phyloP scores from a whole-genome alignment of 2,113 vertebrate species.

The Pogona vitticeps region DNA sequence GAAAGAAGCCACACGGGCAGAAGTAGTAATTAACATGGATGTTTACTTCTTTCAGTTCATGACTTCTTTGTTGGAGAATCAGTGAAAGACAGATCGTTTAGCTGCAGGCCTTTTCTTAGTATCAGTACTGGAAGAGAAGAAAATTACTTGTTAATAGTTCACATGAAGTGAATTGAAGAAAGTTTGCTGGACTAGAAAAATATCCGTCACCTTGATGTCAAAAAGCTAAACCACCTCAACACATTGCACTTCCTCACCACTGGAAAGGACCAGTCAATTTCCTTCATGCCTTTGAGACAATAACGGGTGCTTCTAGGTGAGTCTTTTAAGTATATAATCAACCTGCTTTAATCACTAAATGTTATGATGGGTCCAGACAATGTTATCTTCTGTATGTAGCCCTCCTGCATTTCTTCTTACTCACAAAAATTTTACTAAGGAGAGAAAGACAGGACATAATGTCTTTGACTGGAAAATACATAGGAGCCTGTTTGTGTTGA shows the following conservation, averaged over 20 bases:
- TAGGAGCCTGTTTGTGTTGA: no score
- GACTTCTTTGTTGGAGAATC: constrained; percentile 61
- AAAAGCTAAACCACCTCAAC: neutral
- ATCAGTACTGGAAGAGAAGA: constrained; percentile 61
- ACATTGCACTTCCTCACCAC: neutral
- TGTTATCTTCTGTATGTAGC: neutral
- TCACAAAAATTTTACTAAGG: neutral
- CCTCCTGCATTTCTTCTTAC: neutral
- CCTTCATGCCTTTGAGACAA: neutral
- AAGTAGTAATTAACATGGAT: neutral
- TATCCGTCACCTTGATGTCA: neutral
- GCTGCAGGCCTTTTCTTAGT: constrained; percentile 71
- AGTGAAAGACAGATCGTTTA: constrained; percentile 66
- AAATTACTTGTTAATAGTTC: neutral
- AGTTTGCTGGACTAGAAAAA: neutral
- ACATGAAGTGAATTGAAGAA: neutral
- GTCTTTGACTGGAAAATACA: no score
- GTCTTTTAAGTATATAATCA: neutral
- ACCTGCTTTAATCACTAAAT: neutral
- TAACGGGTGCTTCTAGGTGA: neutral
- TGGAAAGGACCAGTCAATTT: neutral
- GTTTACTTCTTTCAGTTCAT: constrained; percentile 43
- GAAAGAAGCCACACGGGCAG: neutral
- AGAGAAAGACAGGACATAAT: neutral
- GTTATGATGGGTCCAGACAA: neutral